A percentile compares a stretch with the other conserved stretches of the same genome.
These are phyloP conservation scores for Pachyuromys duprasi DNA, from an alignment of 2,797 vertebrate genomes.

Conservation along the genomic window DNA sequence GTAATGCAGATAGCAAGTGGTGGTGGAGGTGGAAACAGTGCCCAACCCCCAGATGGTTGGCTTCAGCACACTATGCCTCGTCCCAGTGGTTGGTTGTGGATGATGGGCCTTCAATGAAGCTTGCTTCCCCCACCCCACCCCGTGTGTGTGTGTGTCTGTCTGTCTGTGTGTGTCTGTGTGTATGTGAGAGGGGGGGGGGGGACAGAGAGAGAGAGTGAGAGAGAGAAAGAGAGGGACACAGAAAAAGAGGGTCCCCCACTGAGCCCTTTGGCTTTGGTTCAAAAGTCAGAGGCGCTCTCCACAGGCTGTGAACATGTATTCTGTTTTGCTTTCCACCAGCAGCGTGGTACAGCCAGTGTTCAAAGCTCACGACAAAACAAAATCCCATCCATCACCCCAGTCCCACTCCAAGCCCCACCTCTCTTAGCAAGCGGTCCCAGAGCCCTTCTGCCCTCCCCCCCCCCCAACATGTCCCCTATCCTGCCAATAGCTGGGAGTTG, in stretches of 20 bases:
- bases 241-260: not conserved
- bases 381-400: not conserved
- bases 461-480: not conserved
- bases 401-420: not conserved
- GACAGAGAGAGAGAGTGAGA: not conserved
- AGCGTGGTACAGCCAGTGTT: not conserved
- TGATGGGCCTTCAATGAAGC: not conserved
- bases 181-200: not conserved
- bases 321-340: not conserved
- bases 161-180: not conserved
- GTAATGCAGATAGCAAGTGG: fast-evolving
- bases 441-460: not conserved
- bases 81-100: not conserved
- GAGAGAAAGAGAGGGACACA: no score
- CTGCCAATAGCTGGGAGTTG: not conserved
- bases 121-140: not conserved
- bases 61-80: not conserved
- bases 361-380: not conserved
- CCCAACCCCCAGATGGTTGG: not conserved
- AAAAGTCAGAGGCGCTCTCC: not conserved
- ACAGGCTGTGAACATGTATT: not conserved
- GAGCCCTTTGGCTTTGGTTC: not conserved
- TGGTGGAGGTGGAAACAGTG: no score
- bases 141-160: not conserved
- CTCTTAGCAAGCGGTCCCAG: not conserved